Base-by-base conservation (phyloP, 1,140 invertebrate species). In the Theocolax elegans region DNA sequence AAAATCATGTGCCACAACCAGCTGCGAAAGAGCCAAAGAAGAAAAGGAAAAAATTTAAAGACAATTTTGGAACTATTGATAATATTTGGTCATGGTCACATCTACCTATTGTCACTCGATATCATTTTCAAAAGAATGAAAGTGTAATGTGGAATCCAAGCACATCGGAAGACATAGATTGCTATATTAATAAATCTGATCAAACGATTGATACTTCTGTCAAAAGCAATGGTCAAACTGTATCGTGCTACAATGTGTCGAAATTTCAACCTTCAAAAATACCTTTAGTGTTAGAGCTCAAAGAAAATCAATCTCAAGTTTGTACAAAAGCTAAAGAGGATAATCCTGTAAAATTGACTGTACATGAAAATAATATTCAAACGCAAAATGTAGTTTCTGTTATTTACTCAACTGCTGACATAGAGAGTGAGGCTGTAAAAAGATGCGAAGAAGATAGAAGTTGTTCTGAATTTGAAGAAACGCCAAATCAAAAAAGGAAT, bases 51-150 rank as follows among this genome's bases (percentile, higher is more conserved):
- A 48, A 46, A 8, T 38, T 19, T 29, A 83, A 81, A 63, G 75
- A 83, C 1, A 12, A n/a, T 38, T 3, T 71, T 38, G 64, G 64
- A 23, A 80, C 77, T 42, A 71, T 72, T 10, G 42, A 17, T n/a
- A 82, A 54, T 51, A 77, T 77, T 25, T 83, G 76, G 80, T 78
- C 71, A 12, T 84, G 79, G 38, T 73, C 83, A 0, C 74, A 74
- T 27, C 67, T 86, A 8, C 76, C 84, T 7, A 83, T 86, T 42
- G 79, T 85, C 17, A 86, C 83, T 6, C 70, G 84, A 15, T 86
- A 84, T 54, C 75, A 77, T 67, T 84, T 84, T 17, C 80, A 80
- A n/a, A 81, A 77, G 58, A 76, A 74, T 23, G 75, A 76, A 23
- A 77, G 56, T 23, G 53, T 72, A 40, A 19, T 74, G 0, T 75